phyloP scores from a whole-genome alignment of 2,113 vertebrate genomes.

The Galemys pyrenaicus region DNA sequence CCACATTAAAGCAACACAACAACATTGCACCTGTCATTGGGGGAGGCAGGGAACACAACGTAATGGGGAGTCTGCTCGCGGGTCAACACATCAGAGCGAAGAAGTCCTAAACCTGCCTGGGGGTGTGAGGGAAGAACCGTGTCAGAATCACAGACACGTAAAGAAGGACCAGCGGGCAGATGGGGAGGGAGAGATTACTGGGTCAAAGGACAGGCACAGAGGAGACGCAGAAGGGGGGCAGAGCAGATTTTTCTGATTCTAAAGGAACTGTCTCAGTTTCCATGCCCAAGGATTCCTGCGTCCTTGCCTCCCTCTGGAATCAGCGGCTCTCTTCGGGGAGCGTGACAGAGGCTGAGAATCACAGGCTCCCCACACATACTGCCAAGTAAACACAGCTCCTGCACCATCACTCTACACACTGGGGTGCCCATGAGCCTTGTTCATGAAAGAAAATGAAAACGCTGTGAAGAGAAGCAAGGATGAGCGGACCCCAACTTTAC shows the following conservation, averaged over 20 bases:
- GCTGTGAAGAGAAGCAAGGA: not conserved
- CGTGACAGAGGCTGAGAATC: not conserved
- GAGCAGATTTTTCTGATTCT: not conserved
- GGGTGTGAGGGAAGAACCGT: not conserved
- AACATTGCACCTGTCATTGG: not conserved
- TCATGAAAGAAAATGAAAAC: not conserved
- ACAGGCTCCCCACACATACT: not conserved
- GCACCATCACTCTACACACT: not conserved
- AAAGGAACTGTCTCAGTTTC: not conserved
- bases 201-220: not conserved
- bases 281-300: no score
- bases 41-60: not conserved
- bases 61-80: no score
- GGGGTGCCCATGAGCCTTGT: not conserved
- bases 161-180: not conserved
- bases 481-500: not conserved
- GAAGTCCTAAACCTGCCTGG: not conserved
- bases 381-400: not conserved
- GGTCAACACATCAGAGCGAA: not conserved
- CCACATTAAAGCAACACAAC: not conserved
- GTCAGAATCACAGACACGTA: accelerated
- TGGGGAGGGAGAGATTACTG: not conserved
- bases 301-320: not conserved
- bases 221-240: not conserved
- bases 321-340: not conserved